Conservation (phyloP, 1,140 invertebrate genomes). For the Chironomus tepperi region DNA sequence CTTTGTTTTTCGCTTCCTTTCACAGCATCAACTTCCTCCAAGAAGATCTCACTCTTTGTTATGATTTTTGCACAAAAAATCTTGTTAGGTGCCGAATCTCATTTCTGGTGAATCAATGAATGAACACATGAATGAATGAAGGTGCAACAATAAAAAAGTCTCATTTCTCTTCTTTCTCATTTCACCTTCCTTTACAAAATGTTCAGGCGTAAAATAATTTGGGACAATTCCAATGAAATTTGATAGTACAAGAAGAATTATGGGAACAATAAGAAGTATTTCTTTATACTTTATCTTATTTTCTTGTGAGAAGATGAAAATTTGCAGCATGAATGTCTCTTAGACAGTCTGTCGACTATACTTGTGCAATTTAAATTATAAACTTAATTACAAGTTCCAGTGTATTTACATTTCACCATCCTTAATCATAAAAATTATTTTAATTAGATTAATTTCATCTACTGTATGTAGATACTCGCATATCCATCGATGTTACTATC, state of each 20-base stretch:
- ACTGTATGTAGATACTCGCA: too few relatives aligned
- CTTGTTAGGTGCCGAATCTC: slow-evolving; percentile 6
- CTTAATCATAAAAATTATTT: too few relatives aligned
- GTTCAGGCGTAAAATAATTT: not conserved
- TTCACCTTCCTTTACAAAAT: not conserved
- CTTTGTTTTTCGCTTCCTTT: not conserved
- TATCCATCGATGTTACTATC: too few relatives aligned
- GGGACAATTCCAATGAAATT: slow-evolving; percentile 13
- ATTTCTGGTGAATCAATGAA: slow-evolving; percentile 13
- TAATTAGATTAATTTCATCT: too few relatives aligned
- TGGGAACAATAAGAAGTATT: too few relatives aligned
- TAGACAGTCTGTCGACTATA: too few relatives aligned
- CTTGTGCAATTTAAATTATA: too few relatives aligned
- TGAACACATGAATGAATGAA: slow-evolving; percentile 3
- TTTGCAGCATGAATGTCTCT: too few relatives aligned
- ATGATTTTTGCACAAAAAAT: not conserved
- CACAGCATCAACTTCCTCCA: not conserved
- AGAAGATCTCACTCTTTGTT: not conserved
- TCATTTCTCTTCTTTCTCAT: not conserved
- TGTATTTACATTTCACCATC: too few relatives aligned
- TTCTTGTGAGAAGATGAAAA: too few relatives aligned
- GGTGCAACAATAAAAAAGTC: not conserved
- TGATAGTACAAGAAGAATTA: not conserved
- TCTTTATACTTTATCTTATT: too few relatives aligned
- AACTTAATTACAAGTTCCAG: too few relatives aligned